Evolutionary conservation across 2,797 vertebrate genomes (phyloP).

Genomic region (Semotilus atromaculatus): DNA sequence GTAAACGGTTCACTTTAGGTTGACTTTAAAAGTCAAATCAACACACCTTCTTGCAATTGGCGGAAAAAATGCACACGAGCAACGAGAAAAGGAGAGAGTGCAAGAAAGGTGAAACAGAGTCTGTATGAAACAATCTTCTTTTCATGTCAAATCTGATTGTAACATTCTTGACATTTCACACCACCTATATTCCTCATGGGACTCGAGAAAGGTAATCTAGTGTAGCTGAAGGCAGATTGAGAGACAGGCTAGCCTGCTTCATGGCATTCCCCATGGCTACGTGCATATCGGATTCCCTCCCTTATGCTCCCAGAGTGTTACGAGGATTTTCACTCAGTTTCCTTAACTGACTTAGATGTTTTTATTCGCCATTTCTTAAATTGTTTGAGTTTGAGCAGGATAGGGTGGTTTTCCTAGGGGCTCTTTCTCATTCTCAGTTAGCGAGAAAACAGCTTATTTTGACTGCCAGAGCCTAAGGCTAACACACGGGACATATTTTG

Average conservation of each 20-base stretch:
- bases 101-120: conserved; percentile 20
- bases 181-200: conserved; percentile 62
- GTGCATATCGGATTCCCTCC: conserved; percentile 65
- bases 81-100: conserved; percentile 21
- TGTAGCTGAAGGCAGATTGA: conserved; percentile 64
- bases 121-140: conserved; percentile 69
- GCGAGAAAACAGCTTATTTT: conserved; percentile 52
- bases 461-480: conserved; percentile 25
- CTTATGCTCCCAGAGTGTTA: conserved; percentile 58
- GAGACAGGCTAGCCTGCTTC: conserved; percentile 45
- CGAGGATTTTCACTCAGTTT: conserved; percentile 65
- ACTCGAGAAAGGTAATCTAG: conserved; percentile 68
- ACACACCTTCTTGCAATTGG: background rate
- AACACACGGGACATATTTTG: conserved; percentile 63
- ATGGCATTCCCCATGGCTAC: conserved; percentile 58
- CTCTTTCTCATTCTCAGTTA: conserved; percentile 67
- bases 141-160: conserved; percentile 74
- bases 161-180: conserved; percentile 77
- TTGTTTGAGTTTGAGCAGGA: conserved; percentile 72
- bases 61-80: background rate
- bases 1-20: background rate
- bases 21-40: background rate
- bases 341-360: conserved; percentile 71
- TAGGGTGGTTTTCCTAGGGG: conserved; percentile 61
- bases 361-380: conserved; percentile 73